These are phyloP conservation scores for Pherbina coryleti DNA, from an alignment of 2,888 invertebrate genomes.

Conservation along the genomic window DNA sequence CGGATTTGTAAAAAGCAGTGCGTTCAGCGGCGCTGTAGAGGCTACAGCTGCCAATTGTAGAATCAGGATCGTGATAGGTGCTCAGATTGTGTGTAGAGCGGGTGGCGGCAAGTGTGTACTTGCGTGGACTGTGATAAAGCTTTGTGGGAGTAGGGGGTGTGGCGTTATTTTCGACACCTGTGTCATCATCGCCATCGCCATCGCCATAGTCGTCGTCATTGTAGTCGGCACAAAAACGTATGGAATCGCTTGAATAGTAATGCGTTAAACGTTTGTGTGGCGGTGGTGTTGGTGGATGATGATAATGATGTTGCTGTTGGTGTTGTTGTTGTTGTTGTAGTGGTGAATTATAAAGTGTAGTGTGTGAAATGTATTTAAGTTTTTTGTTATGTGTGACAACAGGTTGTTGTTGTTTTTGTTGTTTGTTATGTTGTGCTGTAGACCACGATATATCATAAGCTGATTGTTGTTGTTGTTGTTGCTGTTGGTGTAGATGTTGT, in stretches of 20 bases:
- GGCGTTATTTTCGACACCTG: neutral
- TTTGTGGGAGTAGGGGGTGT: conserved; percentile 32
- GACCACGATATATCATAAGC: neutral
- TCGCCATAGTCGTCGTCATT: neutral
- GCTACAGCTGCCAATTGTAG: neutral
- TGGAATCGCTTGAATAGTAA: conserved; percentile 59
- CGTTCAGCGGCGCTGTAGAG: neutral
- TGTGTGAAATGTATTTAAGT: conserved; percentile 25
- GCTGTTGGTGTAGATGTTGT: neutral
- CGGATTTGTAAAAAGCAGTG: neutral
- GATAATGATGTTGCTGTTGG: neutral
- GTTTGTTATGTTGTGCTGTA: neutral
- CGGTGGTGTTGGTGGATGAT: neutral
- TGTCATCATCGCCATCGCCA: neutral
- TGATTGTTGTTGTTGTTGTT: conserved; percentile 9
- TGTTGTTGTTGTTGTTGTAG: conserved; percentile 2
- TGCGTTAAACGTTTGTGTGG: conserved; percentile 29
- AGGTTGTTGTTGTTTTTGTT: neutral
- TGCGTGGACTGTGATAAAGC: conserved; percentile 48
- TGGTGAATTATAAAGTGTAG: neutral
- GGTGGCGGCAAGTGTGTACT: conserved; percentile 30
- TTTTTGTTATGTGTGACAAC: conserved; percentile 6
- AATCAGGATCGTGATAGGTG: neutral
- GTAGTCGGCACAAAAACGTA: conserved; percentile 49
- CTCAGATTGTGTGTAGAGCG: conserved; percentile 35